Evolutionary conservation across 1,140 invertebrate genomes (phyloP).

Genomic region (Nephila pilipes): DNA sequence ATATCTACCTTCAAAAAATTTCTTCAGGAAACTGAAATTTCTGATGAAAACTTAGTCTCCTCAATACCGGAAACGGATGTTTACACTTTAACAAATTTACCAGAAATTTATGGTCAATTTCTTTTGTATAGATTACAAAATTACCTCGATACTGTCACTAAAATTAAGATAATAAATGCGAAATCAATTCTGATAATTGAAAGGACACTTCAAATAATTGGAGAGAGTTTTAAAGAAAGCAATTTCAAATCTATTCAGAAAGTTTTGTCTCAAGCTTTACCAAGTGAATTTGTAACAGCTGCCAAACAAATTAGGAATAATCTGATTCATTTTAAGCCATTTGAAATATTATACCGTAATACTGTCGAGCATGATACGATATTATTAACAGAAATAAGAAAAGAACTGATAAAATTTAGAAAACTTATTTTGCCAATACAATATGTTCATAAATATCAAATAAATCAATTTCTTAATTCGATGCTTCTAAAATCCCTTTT

Average conservation of each 20-base stretch:
- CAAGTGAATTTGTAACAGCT: background rate
- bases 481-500: background rate
- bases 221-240: slow-evolving; percentile 38
- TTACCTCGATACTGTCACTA: slow-evolving; percentile 27
- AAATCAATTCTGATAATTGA: slow-evolving; percentile 11
- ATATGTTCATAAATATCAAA: background rate
- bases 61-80: background rate
- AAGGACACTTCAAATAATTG: slow-evolving; percentile 32
- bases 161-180: background rate
- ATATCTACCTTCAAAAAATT: background rate
- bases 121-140: background rate
- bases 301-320: background rate
- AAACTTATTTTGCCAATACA: background rate
- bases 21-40: background rate
- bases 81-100: background rate
- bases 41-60: background rate
- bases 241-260: slow-evolving; percentile 1
- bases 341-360: background rate
- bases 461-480: background rate
- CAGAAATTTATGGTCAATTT: slow-evolving; percentile 41
- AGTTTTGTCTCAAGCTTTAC: background rate
- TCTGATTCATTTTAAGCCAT: background rate
- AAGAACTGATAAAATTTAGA: background rate
- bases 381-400: slow-evolving; percentile 19
- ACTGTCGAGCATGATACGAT: background rate